phyloP scores from a whole-genome alignment of 2,888 invertebrate species.

The Rhynchonema sp. region DNA sequence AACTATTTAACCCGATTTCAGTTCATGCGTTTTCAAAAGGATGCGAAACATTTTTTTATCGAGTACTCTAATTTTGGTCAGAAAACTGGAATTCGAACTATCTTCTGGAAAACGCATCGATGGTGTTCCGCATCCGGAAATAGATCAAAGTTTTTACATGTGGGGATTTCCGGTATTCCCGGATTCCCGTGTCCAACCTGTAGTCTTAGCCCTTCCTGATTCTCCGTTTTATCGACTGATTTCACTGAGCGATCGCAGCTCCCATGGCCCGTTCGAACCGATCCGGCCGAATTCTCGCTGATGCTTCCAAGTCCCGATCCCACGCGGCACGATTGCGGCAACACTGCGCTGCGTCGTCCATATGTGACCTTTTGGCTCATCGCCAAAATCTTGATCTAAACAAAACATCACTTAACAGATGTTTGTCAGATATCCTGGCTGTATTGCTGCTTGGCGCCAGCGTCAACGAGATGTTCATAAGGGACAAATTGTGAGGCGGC shows the following conservation, averaged over 20 bases:
- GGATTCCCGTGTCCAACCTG: too few relatives aligned
- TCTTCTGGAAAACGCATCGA: too few relatives aligned
- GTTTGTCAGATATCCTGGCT: slow-evolving; percentile 50
- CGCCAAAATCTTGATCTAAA: not conserved
- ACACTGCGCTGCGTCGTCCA: slow-evolving; percentile 80
- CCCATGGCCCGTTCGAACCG: slow-evolving; percentile 99
- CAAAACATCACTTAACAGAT: slow-evolving; percentile 1
- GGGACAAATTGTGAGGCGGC: slow-evolving; percentile 55
- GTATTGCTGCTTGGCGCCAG: slow-evolving; percentile 83
- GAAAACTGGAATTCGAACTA: too few relatives aligned
- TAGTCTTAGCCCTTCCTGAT: too few relatives aligned
- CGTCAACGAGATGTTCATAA: slow-evolving; percentile 73
- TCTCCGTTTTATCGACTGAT: too few relatives aligned
- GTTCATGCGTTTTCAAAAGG: too few relatives aligned
- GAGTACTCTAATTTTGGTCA: too few relatives aligned
- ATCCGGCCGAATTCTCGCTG: slow-evolving; percentile 89
- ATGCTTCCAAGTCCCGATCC: slow-evolving; percentile 95
- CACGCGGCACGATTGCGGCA: slow-evolving; percentile 86
- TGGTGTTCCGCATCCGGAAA: not conserved
- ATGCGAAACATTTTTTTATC: too few relatives aligned
- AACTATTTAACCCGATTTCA: too few relatives aligned
- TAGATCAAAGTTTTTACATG: not conserved
- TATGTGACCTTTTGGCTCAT: slow-evolving; percentile 38
- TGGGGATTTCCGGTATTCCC: too few relatives aligned
- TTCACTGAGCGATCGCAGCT: slow-evolving; percentile 39